phyloP scores from a whole-genome alignment of 2,113 vertebrate species.

The Camarhynchus parvulus region DNA sequence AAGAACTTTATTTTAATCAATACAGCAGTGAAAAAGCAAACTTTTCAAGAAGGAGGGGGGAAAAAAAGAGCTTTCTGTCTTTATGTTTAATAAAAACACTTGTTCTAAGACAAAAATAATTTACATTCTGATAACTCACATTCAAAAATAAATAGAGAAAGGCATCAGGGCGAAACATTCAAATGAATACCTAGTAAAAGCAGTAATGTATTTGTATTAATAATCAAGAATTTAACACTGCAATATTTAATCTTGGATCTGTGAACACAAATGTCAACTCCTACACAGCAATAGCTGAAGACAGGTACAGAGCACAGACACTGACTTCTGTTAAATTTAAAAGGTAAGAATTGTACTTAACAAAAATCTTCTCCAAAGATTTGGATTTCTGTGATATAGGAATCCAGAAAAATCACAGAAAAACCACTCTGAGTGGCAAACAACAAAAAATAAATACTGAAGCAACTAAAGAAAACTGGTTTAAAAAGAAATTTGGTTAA shows the following conservation, averaged over 20 bases:
- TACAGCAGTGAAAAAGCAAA: conserved; percentile 37
- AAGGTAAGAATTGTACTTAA: neutral
- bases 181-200: conserved; percentile 44
- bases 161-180: conserved; percentile 40
- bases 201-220: conserved; percentile 39
- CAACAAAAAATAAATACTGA: neutral
- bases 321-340: neutral
- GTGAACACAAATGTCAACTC: neutral
- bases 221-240: conserved; percentile 16
- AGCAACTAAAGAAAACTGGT: neutral
- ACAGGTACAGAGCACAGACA: neutral
- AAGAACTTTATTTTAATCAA: conserved; percentile 54
- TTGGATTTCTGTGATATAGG: neutral
- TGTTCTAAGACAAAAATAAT: neutral
- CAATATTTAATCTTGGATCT: conserved; percentile 14
- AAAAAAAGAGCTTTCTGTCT: neutral
- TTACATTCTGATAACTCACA: conserved; percentile 41
- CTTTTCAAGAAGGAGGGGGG: neutral
- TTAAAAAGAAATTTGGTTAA: conserved; percentile 1
- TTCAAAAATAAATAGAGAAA: conserved; percentile 46
- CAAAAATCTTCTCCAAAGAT: neutral
- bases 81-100: neutral
- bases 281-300: conserved; percentile 14
- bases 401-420: neutral
- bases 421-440: neutral